Conservation (phyloP, 2,113 vertebrate species). For the Paracanthobrama guichenoti region DNA sequence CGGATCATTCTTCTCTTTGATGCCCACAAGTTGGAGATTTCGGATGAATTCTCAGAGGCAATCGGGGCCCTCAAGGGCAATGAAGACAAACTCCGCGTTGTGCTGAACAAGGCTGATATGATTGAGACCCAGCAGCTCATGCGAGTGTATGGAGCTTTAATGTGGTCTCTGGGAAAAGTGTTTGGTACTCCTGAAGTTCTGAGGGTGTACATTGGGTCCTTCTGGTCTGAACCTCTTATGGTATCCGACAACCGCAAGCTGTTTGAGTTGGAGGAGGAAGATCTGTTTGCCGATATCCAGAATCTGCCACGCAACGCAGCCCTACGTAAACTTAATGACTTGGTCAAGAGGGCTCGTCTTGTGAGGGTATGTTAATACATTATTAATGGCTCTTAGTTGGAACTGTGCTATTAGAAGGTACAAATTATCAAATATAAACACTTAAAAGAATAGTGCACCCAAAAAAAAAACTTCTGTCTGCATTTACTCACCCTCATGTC, state of each 20-base stretch:
- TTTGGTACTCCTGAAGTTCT: constrained; percentile 91
- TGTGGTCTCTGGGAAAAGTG: constrained; percentile 94
- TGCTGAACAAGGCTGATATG: constrained; percentile 95
- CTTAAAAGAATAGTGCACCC: neutral
- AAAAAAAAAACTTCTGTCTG: neutral
- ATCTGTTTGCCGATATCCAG: constrained; percentile 90
- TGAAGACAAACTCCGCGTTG: constrained; percentile 93
- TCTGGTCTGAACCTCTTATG: constrained; percentile 90
- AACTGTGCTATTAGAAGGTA: neutral
- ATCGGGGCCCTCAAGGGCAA: constrained; percentile 88
- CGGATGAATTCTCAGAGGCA: constrained; percentile 91
- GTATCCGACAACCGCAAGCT: constrained; percentile 84
- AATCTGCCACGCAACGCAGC: constrained; percentile 89
- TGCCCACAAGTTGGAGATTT: constrained; percentile 94
- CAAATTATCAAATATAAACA: neutral
- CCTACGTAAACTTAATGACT: constrained; percentile 89
- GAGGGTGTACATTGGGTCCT: constrained; percentile 92
- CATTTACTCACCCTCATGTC: neutral
- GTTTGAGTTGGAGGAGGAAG: constrained; percentile 92
- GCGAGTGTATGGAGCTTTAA: constrained; percentile 91
- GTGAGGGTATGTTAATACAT: constrained; percentile 79
- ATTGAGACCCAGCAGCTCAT: constrained; percentile 94
- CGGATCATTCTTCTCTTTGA: constrained; percentile 92
- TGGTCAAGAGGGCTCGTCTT: constrained; percentile 88
- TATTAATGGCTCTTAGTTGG: neutral